Base-by-base conservation (phyloP, 1,140 invertebrate genomes). In the Drosophila pallidifrons region DNA sequence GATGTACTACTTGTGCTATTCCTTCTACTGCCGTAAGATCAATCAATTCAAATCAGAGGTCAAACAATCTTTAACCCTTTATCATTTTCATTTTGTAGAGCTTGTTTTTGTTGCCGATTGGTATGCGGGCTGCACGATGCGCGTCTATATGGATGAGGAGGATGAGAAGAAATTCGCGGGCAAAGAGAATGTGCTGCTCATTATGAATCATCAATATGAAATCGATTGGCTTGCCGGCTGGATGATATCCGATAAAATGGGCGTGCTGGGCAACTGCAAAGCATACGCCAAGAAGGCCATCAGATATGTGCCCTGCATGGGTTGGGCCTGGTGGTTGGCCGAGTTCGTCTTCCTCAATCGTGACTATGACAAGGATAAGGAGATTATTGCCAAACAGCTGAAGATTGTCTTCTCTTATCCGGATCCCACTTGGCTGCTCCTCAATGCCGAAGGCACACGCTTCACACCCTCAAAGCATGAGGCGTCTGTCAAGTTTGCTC, bases 181-280 rank as follows among this genome's bases (percentile, higher is more conserved):
- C 8, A 96, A 96, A 74, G 98, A 99, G 91, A 97, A 99, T 94
- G 96, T 95, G 11, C 95, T 98, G 82, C 94, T 98, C 32, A 93
- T 99, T 30, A 98, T 99, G 97, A 99, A 99, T 93, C 98, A 99
- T 91, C 96, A 95, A 58, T 99, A 98, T 93, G 98, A 99, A 94
- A 95, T 98, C 61, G 98, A 99, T 92, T 99, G 98, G 97, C 93
- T 99, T 0, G 95, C 97, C 82, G 97, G 97, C 45, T 98, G 97
- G 97, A 95, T 98, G 78, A 95, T 97, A 72, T 96, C 95, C 91
- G 97, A 98, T 74, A 94, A 96, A 79, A 93, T 96, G 78, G 90
- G 93, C 79, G 94, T 97, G 60, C 93, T 98, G 69, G 97, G 97
- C 57, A 98, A 98, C 93, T 98, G 97, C 77, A 99, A 99, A 95